Base-by-base conservation (phyloP, 2,113 vertebrate species). In the Peromyscus leucopus region DNA sequence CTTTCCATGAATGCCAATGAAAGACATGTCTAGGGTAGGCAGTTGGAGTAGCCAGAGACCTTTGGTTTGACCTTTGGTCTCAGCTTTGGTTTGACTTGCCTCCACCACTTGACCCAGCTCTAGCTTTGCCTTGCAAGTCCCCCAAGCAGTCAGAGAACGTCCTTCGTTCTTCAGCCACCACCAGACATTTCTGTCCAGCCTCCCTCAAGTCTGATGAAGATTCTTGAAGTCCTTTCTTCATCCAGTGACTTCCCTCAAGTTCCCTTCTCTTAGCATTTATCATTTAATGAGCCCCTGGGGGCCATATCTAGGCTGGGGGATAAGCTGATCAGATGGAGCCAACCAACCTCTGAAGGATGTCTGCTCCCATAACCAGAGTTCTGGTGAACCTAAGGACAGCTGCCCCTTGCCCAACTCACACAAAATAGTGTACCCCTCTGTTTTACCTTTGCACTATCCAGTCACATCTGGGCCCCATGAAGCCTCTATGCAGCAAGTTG, bases 241-340 rank as follows among this genome's bases (percentile, higher is more conserved):
- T 21, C 55, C 10, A 59, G 55, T n/a, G 31, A 11, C 2, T 24
- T 19, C 12, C 11, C 57, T 28, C 24, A 24, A 46, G 13, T 42
- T 26, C 7, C n/a, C 17, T 69, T 89, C 48, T 9, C 1, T 7
- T 28, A 4, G 13, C 0, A 3, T 24, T 10, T 46, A 10, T 22
- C 46, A 24, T 39, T 21, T 26, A 39, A 0, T 19, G 46, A 19
- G 7, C 11, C 11, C 48, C 3, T 39, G 1, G 0, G 36, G 4
- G 13, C 46, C 2, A 0, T 36, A 75, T 13, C 28, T 15, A 19
- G 48, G 11, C 82, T 72, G 21, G 21, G 31, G 63, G 1, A 28
- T 69, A 46, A 46, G 26, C 10, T 22, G 16, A 48, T 31, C 3
- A 9, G 59, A 19, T 1, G 0, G 36, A 24, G 26, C 0, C 79